Evolutionary conservation across 2,797 vertebrate species (phyloP).

Genomic region (Poliocrania exsul): DNA sequence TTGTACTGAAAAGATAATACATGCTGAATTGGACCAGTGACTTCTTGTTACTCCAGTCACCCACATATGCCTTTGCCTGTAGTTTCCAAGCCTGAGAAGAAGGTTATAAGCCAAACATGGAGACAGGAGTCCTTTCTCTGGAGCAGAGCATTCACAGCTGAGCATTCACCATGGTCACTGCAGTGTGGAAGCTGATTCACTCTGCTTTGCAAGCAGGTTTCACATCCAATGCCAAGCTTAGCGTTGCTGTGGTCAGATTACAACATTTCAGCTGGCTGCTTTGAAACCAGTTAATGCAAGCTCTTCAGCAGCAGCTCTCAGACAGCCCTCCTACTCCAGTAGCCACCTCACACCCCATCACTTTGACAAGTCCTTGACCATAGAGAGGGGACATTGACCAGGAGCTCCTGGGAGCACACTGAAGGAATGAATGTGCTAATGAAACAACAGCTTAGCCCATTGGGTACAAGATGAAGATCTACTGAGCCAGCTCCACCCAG

Average conservation of each 20-base stretch:
- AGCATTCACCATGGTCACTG: neutral
- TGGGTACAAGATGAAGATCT: neutral
- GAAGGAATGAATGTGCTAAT: neutral
- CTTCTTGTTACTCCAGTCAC: neutral
- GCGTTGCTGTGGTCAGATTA: rapidly evolving
- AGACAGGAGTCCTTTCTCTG: neutral
- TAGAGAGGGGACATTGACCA: neutral
- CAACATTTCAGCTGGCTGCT: neutral
- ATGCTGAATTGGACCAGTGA: neutral
- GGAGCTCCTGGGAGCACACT: neutral
- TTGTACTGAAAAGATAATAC: neutral
- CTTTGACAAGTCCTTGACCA: slow-evolving; percentile 2
- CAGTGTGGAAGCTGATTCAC: rapidly evolving
- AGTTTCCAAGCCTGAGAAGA: neutral
- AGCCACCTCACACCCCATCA: neutral
- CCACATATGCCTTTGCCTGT: neutral
- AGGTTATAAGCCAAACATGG: neutral
- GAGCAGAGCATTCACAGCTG: neutral
- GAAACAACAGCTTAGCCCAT: neutral
- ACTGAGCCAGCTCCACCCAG: neutral
- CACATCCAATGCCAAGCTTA: neutral
- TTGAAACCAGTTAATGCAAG: neutral
- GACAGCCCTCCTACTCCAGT: neutral
- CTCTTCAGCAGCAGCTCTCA: neutral
- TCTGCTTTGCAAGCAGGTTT: neutral